Percentiles rank a stretch among this genome's conserved stretches.
Conservation (phyloP, 1,140 invertebrate species). For the Wiebesia pumilae region DNA sequence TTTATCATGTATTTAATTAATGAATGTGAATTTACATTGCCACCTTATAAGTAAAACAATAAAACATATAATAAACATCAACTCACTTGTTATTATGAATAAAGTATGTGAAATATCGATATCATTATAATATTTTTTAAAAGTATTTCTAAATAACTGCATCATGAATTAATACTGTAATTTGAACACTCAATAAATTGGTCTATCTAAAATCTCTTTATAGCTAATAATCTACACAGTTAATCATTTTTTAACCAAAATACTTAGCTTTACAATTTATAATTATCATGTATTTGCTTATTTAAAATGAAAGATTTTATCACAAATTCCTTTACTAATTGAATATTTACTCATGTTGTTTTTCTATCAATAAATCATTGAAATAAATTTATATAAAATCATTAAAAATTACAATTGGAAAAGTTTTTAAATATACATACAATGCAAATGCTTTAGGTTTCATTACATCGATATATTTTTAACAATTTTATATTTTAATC, state of each 20-base stretch:
- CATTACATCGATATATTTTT: background rate
- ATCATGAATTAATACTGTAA: constrained; percentile 5
- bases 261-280: background rate
- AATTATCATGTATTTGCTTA: background rate
- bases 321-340: background rate
- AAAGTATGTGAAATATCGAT: background rate
- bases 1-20: background rate
- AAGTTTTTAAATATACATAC: background rate
- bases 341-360: background rate
- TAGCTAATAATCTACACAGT: constrained; percentile 9
- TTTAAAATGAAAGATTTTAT: background rate
- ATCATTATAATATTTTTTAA: background rate
- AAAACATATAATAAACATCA: constrained; percentile 17
- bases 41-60: constrained; percentile 12
- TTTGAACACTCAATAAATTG: constrained; percentile 43
- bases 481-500: constrained; percentile 4
- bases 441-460: background rate
- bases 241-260: constrained; percentile 18
- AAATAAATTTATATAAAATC: background rate
- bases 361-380: background rate
- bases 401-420: background rate
- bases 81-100: constrained; percentile 7
- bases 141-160: background rate
- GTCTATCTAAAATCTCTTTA: constrained; percentile 44
- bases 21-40: background rate